Percentiles rank a stretch among this genome's conserved stretches.
Conservation (phyloP, 2,113 vertebrate species). For the Otocyon megalotis region DNA sequence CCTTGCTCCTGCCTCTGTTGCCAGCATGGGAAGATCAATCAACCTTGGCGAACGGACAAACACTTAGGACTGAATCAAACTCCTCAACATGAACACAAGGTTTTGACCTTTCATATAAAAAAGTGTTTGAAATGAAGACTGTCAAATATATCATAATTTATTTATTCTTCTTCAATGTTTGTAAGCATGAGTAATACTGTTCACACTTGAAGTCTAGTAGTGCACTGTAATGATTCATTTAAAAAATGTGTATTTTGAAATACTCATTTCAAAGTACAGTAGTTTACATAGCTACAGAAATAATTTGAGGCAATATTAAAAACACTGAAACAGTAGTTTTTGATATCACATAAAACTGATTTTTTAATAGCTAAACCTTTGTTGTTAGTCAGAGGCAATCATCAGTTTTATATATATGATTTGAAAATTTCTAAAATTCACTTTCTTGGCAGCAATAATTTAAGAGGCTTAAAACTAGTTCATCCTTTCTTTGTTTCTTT, state of each 20-base stretch:
- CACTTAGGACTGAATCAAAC: background rate
- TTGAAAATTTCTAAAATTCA: constrained; percentile 59
- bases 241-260: constrained; percentile 9
- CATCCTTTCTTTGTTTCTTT: constrained; percentile 47
- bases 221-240: constrained; percentile 37
- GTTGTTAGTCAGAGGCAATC: constrained; percentile 19
- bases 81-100: background rate
- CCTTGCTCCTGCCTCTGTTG: background rate
- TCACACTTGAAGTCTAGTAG: background rate
- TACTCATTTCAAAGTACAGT: constrained; percentile 2
- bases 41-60: background rate
- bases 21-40: background rate
- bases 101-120: constrained; percentile 60
- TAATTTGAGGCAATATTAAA: background rate
- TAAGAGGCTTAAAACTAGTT: constrained; percentile 57
- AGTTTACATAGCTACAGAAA: background rate
- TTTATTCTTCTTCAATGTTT: constrained; percentile 75
- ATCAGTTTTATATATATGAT: constrained; percentile 40
- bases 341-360: constrained; percentile 41
- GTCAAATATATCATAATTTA: constrained; percentile 59
- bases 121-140: constrained; percentile 64
- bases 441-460: constrained; percentile 65
- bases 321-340: constrained; percentile 21
- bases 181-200: constrained; percentile 4
- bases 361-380: constrained; percentile 52